A percentile compares a stretch with the other conserved stretches of the same genome.
These are phyloP conservation scores for Odontomachus brunneus DNA, from an alignment of 1,140 invertebrate species.

Conservation along the genomic window DNA sequence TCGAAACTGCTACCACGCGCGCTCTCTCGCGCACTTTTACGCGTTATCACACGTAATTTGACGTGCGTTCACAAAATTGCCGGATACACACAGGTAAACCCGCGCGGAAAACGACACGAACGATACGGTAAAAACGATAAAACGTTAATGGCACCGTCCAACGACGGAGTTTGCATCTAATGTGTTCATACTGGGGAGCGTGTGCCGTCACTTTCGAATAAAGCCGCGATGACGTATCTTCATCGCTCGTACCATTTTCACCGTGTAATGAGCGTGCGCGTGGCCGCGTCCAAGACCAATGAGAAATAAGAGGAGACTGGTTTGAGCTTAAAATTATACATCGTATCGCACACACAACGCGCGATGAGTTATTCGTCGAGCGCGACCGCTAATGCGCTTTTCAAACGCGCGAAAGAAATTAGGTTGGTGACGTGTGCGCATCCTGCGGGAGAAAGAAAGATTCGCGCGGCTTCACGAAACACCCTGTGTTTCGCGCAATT, in stretches of 20 bases:
- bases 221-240: slow-evolving; percentile 15
- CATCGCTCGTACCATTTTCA: slow-evolving; percentile 12
- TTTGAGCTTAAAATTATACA: slow-evolving; percentile 39
- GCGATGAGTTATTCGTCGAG: slow-evolving; percentile 34
- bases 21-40: slow-evolving; percentile 24
- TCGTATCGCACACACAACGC: background rate
- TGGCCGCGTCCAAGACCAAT: background rate
- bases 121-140: background rate
- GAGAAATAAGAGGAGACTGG: slow-evolving; percentile 11
- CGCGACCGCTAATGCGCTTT: background rate
- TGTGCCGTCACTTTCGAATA: slow-evolving; percentile 4
- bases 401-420: slow-evolving; percentile 29
- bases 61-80: slow-evolving; percentile 10
- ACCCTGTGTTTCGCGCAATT: slow-evolving; percentile 24
- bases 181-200: background rate
- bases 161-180: slow-evolving; percentile 18
- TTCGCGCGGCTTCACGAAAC: background rate
- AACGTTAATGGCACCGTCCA: background rate
- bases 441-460: slow-evolving; percentile 4
- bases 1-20: slow-evolving; percentile 5
- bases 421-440: slow-evolving; percentile 16
- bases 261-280: slow-evolving; percentile 25
- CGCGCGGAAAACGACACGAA: background rate
- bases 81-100: background rate
- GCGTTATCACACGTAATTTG: slow-evolving; percentile 29